phyloP scores from a whole-genome alignment of 2,888 invertebrate genomes.

The Calliopum simillimum region DNA sequence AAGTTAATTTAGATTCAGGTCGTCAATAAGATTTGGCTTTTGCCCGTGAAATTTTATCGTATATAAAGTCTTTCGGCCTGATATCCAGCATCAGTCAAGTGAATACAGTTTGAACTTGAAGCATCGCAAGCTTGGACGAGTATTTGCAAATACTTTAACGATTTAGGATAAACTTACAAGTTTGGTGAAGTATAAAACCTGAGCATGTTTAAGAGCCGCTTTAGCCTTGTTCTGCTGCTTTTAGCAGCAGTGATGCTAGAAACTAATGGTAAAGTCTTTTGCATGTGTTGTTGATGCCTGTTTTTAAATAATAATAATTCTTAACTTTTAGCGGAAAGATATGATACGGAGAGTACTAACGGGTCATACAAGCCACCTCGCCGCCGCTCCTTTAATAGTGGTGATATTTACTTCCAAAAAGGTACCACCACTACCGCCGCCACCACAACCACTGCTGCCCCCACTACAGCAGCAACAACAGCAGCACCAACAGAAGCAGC shows the following conservation, averaged over 20 bases:
- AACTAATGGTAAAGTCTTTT: not conserved
- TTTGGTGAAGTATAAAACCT: no score
- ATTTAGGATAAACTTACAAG: no score
- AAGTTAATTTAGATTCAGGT: no score
- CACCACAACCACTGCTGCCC: not conserved
- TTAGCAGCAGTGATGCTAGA: slow-evolving; percentile 12
- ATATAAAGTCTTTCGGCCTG: no score
- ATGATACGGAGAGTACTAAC: slow-evolving; percentile 3
- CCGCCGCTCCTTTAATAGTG: not conserved
- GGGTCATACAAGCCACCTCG: not conserved
- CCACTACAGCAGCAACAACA: not conserved
- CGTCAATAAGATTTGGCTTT: no score
- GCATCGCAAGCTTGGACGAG: no score
- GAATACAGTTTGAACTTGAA: no score
- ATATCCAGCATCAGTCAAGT: no score
- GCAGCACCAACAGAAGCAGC: not conserved
- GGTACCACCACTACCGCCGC: slow-evolving; percentile 16
- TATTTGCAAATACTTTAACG: no score
- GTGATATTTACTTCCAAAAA: not conserved
- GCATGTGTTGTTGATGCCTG: not conserved
- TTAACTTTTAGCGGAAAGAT: not conserved
- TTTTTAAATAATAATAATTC: not conserved
- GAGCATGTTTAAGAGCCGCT: not conserved
- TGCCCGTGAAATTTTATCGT: no score
- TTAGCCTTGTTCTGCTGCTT: slow-evolving; percentile 4